Conservation (phyloP, 2,797 vertebrate species). For the Mycteria americana region DNA sequence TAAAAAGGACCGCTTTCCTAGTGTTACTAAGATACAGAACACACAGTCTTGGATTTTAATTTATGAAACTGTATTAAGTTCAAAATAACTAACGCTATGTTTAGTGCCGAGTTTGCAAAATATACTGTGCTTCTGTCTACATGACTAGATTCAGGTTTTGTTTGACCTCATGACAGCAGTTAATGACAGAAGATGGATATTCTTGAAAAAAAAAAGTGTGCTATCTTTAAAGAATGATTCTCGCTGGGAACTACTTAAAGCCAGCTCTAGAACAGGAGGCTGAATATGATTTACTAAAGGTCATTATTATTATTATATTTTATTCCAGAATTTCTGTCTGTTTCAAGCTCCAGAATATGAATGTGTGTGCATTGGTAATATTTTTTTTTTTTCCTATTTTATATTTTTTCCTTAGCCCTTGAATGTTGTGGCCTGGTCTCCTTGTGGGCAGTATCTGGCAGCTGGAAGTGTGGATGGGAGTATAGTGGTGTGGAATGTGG, state of each 20-base stretch:
- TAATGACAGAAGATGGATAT: not conserved
- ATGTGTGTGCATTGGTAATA: not conserved
- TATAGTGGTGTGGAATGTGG: conserved; percentile 86
- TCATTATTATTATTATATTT: not conserved
- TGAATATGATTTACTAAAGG: not conserved
- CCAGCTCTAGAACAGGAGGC: not conserved
- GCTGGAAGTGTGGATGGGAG: conserved; percentile 85
- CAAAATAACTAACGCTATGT: not conserved
- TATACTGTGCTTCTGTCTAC: not conserved
- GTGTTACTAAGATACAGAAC: not conserved
- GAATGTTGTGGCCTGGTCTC: conserved; percentile 91
- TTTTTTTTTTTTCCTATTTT: not conserved
- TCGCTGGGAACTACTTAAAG: not conserved
- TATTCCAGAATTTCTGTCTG: not conserved
- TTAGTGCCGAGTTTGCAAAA: not conserved
- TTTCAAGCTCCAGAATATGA: not conserved
- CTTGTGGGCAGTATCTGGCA: conserved; percentile 87
- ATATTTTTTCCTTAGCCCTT: conserved; percentile 76
- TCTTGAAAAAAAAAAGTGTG: not conserved
- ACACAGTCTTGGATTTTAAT: not conserved
- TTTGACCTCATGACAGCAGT: not conserved
- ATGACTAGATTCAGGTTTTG: not conserved
- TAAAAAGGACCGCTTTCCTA: not conserved
- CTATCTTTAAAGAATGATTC: not conserved
- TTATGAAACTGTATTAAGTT: not conserved